A percentile compares a stretch with the other conserved stretches of the same genome.
These are phyloP conservation scores for Falco punctatus DNA, from an alignment of 2,113 vertebrate species.

Conservation along the genomic window DNA sequence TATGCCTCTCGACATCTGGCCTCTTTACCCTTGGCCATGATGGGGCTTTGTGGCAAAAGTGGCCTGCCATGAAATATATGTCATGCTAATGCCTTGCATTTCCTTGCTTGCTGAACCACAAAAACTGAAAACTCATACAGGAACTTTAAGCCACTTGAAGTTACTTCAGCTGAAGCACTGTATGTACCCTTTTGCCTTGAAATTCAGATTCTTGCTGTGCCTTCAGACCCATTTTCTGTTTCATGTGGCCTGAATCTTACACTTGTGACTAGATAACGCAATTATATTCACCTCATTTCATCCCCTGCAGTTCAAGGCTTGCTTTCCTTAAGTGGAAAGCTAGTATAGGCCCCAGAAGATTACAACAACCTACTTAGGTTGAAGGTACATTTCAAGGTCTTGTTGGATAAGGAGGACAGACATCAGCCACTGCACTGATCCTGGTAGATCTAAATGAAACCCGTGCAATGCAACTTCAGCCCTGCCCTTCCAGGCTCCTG, in stretches of 20 bases:
- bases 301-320: constrained; percentile 16
- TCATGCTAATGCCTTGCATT: neutral
- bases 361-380: constrained; percentile 33
- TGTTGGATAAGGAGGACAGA: neutral
- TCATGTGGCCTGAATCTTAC: neutral
- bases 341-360: constrained; percentile 43
- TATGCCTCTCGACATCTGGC: neutral
- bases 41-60: neutral
- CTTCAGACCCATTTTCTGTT: neutral
- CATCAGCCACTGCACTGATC: neutral
- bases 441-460: neutral
- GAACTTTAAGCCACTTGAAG: neutral
- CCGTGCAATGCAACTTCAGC: neutral
- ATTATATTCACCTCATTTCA: neutral
- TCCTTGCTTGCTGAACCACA: neutral
- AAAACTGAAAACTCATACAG: neutral
- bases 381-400: constrained; percentile 18
- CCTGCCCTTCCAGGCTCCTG: neutral
- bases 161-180: neutral
- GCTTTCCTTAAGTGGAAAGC: constrained; percentile 29
- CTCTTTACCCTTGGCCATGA: neutral
- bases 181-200: neutral
- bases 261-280: neutral
- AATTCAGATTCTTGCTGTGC: neutral
- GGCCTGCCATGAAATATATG: neutral